Percentiles rank a stretch among this genome's conserved stretches.
These are phyloP conservation scores for Pangasius djambal DNA, from an alignment of 2,797 vertebrate genomes.

Conservation along the genomic window DNA sequence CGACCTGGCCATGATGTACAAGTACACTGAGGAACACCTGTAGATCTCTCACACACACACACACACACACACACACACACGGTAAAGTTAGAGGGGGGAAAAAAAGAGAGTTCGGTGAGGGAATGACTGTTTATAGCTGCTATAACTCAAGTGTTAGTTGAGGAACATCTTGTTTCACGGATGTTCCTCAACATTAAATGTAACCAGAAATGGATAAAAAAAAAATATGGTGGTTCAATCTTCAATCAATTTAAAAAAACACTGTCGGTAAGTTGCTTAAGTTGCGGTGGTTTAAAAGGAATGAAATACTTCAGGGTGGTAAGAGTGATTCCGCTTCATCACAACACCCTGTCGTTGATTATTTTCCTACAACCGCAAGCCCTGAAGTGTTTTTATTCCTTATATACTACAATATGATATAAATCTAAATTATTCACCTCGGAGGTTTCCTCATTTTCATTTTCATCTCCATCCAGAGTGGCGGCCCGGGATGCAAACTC, in stretches of 20 bases:
- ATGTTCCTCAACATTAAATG: not conserved
- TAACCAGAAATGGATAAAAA: no score
- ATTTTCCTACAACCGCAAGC: not conserved
- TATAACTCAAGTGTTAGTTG: not conserved
- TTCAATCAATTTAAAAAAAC: no score
- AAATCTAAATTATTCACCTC: constrained; percentile 56
- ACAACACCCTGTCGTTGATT: not conserved
- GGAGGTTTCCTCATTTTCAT: constrained; percentile 66
- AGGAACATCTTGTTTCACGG: not conserved
- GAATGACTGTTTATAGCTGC: not conserved
- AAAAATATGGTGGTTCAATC: no score
- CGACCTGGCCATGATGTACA: constrained; percentile 81
- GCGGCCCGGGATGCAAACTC: not conserved
- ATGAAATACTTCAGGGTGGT: not conserved
- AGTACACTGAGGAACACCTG: constrained; percentile 86
- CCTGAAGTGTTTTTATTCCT: not conserved
- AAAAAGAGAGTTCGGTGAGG: not conserved
- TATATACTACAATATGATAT: not conserved
- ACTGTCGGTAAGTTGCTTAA: no score
- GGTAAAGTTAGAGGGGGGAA: not conserved
- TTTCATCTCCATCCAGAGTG: constrained; percentile 54
- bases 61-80: not conserved
- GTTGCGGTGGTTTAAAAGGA: no score
- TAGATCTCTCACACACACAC: not conserved
- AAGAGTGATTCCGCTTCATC: not conserved